These are phyloP conservation scores for Poeciliopsis occidentalis DNA, from an alignment of 2,113 vertebrate species.

Conservation along the genomic window DNA sequence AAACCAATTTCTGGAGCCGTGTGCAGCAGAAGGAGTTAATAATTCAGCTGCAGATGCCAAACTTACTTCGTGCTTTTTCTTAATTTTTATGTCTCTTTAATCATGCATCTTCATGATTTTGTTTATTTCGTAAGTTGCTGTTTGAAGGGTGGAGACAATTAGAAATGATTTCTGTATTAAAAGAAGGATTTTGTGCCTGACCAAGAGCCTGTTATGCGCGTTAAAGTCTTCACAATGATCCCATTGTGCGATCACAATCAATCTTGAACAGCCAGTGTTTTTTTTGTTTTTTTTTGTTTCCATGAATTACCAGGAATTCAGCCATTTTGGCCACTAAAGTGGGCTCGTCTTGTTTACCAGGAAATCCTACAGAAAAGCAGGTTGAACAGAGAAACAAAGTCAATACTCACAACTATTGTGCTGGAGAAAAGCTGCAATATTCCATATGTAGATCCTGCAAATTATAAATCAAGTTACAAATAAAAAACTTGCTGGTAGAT, in stretches of 20 bases:
- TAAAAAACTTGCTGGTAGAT: not conserved
- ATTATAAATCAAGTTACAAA: not conserved
- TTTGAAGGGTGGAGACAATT: not conserved
- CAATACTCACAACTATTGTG: constrained; percentile 90
- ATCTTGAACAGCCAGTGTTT: constrained; percentile 33
- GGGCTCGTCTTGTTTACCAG: constrained; percentile 15
- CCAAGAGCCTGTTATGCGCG: constrained; percentile 2
- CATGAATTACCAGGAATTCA: constrained; percentile 53
- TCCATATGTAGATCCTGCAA: constrained; percentile 92
- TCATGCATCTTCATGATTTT: not conserved
- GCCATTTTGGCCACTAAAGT: constrained; percentile 21
- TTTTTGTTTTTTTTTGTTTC: constrained; percentile 61
- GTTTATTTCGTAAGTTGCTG: not conserved
- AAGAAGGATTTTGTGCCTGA: not conserved
- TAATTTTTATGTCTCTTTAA: not conserved
- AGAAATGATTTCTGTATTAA: constrained; percentile 9
- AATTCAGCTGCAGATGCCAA: constrained; percentile 16
- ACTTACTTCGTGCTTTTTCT: constrained; percentile 2
- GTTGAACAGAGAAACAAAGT: constrained; percentile 13
- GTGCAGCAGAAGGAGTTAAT: constrained; percentile 13
- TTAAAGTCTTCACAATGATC: constrained; percentile 14
- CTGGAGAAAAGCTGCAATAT: constrained; percentile 94
- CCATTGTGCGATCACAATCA: constrained; percentile 31
- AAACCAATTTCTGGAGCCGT: constrained; percentile 63
- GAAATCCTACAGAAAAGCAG: not conserved